phyloP scores from a whole-genome alignment of 2,888 invertebrate genomes.

The Epirrhoe tristata region DNA sequence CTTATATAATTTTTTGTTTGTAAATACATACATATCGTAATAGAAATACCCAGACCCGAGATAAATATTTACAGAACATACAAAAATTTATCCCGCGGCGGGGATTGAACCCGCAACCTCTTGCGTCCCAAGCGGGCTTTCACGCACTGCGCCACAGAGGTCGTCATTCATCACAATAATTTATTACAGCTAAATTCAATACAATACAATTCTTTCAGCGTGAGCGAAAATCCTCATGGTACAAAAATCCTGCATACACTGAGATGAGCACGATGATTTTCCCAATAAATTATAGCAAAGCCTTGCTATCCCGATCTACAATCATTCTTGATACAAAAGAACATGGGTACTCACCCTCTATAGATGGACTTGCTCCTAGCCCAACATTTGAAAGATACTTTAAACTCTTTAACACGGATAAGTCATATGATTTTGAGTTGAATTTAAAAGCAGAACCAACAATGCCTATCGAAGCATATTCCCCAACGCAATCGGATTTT shows the following conservation, averaged over 20 bases:
- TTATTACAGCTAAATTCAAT: neutral
- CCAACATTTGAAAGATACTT: constrained; percentile 12
- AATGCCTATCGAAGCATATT: constrained; percentile 33
- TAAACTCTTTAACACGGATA: constrained; percentile 4
- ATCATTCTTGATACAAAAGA: constrained; percentile 23
- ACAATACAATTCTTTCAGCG: constrained; percentile 40
- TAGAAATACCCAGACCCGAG: no score
- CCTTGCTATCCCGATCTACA: constrained; percentile 34
- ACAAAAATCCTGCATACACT: constrained; percentile 19
- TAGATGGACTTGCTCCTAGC: constrained; percentile 15
- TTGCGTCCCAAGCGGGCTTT: no score
- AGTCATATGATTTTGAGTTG: neutral
- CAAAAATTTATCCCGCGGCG: no score
- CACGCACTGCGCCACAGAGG: no score
- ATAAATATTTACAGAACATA: no score
- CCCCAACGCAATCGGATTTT: constrained; percentile 22
- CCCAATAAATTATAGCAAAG: constrained; percentile 22
- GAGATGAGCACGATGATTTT: constrained; percentile 31
- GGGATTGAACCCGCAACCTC: no score
- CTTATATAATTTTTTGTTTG: no score
- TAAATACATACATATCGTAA: no score
- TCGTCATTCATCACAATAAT: no score
- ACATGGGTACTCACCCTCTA: constrained; percentile 17
- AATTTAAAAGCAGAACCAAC: constrained; percentile 32
- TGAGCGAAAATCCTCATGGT: constrained; percentile 36